Base-by-base conservation (phyloP, 2,113 vertebrate species). In the Cygnus buccinator region DNA sequence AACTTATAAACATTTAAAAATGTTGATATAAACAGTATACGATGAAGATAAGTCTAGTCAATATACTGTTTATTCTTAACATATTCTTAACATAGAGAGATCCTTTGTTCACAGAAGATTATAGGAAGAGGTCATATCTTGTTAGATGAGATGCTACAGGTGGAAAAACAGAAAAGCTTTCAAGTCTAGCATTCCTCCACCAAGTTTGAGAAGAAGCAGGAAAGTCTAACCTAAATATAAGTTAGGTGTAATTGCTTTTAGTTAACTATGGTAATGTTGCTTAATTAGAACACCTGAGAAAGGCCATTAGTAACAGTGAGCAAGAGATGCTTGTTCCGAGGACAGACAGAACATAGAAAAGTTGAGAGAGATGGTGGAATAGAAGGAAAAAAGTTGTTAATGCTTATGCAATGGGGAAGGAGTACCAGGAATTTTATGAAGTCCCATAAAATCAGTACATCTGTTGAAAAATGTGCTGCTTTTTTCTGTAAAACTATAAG, bases 1-100 rank as follows among this genome's bases (percentile, higher is more conserved):
- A 84, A 90, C 9, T 66, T 78, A 61, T 59, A 90, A 92, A 87
- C 12, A 82, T 72, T 86, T 86, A 2, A 61, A 50, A 90, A 68
- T 72, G 39, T 84, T 86, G n/a, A 29, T 80, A 61, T 68, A 58
- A 93, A 84, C 18, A 83, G 63, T 74, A 46, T 81, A 61, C 0
- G 2, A 28, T 78, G 55, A 62, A 67, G 72, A 83, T 37, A 57
- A 88, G 52, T 75, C 25, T 59, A 74, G 63, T 74, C 68, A 71
- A 75, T 68, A 63, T 9, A 28, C 23, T 55, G 28, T 83, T 93
- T 80, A 43, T 80, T 89, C 46, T 54, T 77, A 77, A 79, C 25
- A 57, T 80, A 43, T 80, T 89, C 46, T 54, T 77, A 77, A 79
- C 25, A 57, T 6, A 63, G 37, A 46, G 23, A 75, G 37, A 59